Percentiles rank a stretch among this genome's conserved stretches.
These are phyloP conservation scores for Pantherophis alleghaniensis DNA, from an alignment of 2,797 vertebrate species.

Conservation along the genomic window DNA sequence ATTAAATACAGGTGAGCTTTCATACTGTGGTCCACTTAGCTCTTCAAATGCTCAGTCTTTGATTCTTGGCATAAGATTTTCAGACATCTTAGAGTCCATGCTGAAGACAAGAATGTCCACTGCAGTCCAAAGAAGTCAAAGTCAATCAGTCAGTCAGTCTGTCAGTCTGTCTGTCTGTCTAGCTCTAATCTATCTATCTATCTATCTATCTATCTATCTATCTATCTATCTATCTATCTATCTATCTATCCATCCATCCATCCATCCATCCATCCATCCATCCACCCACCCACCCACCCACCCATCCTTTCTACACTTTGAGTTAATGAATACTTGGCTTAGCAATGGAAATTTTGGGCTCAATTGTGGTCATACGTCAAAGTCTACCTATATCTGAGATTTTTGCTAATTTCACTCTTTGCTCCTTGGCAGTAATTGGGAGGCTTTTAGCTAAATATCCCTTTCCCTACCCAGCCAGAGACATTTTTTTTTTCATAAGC, in stretches of 20 bases:
- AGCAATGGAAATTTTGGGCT: too few species aligned
- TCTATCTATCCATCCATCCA: not conserved
- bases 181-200: not conserved
- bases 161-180: not conserved
- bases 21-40: not conserved
- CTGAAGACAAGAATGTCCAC: not conserved
- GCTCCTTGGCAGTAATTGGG: constrained; percentile 63
- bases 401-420: constrained; percentile 53
- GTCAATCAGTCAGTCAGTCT: not conserved
- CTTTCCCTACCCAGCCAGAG: constrained; percentile 67
- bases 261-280: not conserved
- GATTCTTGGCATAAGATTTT: not conserved
- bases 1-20: not conserved
- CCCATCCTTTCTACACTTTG: not conserved
- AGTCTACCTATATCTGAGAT: constrained; percentile 48
- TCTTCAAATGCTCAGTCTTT: not conserved
- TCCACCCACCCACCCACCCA: too few species aligned
- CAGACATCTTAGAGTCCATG: not conserved
- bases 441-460: constrained; percentile 75
- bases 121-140: not conserved
- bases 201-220: not conserved
- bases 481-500: constrained; percentile 75
- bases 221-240: too few species aligned
- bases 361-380: not conserved
- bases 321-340: not conserved